Conservation (phyloP, 2,888 invertebrate genomes). For the Diaperis boleti region DNA sequence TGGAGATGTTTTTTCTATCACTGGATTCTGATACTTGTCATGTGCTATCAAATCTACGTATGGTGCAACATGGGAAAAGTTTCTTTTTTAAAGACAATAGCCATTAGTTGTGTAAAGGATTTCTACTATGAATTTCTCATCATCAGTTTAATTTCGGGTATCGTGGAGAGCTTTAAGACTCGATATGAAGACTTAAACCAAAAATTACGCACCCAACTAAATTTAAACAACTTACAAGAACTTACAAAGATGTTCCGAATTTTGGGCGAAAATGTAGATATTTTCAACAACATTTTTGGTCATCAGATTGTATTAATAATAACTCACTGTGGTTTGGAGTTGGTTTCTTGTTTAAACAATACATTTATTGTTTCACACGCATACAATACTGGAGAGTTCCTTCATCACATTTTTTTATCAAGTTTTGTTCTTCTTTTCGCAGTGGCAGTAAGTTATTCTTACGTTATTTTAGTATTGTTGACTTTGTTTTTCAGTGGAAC, state of each 20-base stretch:
- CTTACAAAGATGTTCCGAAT: background rate
- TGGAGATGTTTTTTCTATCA: background rate
- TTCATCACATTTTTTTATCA: background rate
- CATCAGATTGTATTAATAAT: background rate
- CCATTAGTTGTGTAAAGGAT: background rate
- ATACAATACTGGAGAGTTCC: background rate
- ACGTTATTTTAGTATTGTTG: background rate
- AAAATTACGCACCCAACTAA: background rate
- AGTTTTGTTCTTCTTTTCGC: background rate
- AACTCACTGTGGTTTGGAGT: background rate
- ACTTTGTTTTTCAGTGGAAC: conserved; percentile 1
- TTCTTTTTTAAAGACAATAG: background rate
- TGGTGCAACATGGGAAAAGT: background rate
- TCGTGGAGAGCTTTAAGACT: background rate
- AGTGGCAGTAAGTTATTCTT: background rate
- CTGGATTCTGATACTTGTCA: background rate
- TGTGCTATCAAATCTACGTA: background rate
- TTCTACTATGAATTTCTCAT: background rate
- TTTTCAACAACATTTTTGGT: conserved; percentile 7
- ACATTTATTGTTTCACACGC: background rate
- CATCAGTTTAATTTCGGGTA: background rate
- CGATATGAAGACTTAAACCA: background rate
- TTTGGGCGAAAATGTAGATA: background rate
- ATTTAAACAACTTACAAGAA: background rate
- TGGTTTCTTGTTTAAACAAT: conserved; percentile 9